Percentiles rank a stretch among this genome's conserved stretches.
phyloP scores from a whole-genome alignment of 2,888 invertebrate species.

The Slavum lentiscoides region DNA sequence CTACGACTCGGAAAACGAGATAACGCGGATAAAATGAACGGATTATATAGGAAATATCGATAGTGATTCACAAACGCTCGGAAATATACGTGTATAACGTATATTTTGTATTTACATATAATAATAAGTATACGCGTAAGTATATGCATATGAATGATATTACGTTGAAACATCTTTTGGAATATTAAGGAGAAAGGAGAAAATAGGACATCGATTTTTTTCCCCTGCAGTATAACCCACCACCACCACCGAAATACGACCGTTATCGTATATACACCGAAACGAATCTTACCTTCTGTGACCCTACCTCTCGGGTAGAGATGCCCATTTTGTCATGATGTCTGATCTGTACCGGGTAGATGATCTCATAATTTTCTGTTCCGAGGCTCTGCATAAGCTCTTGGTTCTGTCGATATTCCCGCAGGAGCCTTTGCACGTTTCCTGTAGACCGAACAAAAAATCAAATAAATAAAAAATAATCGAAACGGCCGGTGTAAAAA shows the following conservation, averaged over 20 bases:
- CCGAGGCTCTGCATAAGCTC: conserved; percentile 90
- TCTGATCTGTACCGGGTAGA: conserved; percentile 89
- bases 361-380: conserved; percentile 89
- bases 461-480: not conserved
- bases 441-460: conserved; percentile 64
- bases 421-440: conserved; percentile 87
- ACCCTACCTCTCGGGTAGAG: conserved; percentile 87
- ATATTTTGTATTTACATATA: not conserved
- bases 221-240: not conserved
- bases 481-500: not conserved
- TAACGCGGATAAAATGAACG: conserved; percentile 19
- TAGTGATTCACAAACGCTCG: too few relatives aligned
- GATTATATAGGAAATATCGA: conserved; percentile 29
- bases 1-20: not conserved
- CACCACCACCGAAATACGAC: not conserved
- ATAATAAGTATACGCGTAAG: not conserved
- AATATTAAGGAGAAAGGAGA: conserved; percentile 22
- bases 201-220: conserved; percentile 26
- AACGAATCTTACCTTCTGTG: conserved; percentile 72
- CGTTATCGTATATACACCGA: not conserved
- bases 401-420: conserved; percentile 89
- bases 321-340: conserved; percentile 96
- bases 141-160: not conserved
- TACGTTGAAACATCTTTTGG: conserved; percentile 12
- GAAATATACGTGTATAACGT: too few relatives aligned